Evolutionary conservation across 2,113 vertebrate genomes (phyloP), one percentile per base, ranked within the genome.

Genomic region (Neodontobutis hainanensis): DNA sequence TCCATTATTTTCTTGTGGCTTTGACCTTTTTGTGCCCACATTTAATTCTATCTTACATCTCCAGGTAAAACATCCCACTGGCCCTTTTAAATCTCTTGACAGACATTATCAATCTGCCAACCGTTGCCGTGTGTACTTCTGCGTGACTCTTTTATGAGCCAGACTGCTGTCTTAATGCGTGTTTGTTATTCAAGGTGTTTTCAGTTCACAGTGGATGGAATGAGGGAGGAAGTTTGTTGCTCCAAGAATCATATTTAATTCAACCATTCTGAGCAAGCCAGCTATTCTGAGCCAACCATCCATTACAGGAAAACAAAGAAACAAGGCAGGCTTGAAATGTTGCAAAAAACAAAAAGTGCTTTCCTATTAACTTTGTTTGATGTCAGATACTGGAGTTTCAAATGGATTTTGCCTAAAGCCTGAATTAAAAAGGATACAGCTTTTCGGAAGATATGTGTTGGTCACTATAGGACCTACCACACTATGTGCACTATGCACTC

Each of bases 191-290:
- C 27, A 61, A 50, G 55, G 50, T 59, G 47, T 58, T 61, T 36
- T 70, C 53, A 49, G 61, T 61, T 68, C 42, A 49, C 5, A 5
- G 15, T 58, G 57, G 60, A 68, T 49, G 14, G 58, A 68, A 71
- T 52, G 16, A 53, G 55, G 68, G 38, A 11, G 47, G 49, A 77
- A 70, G 61, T 66, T 56, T 73, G 55, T 67, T 50, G 58, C 69
- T 55, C 44, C 14, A 60, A 56, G 72, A 66, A 48, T 72, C 80
- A 68, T 76, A 44, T 78, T 79, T 75, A 81, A 86, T 78, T 86
- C 11, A 81, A 67, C 46, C 35, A 2, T 58, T 49, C 47, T 57
- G 59, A 65, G 55, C 50, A 72, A 66, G 46, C 58, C 34, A 32
- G 62, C 56, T 67, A 63, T 70, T 70, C 50, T 27, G 51, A 12